Evolutionary conservation across 2,113 vertebrate genomes (phyloP).

Genomic region (Gymnorhina tibicen): DNA sequence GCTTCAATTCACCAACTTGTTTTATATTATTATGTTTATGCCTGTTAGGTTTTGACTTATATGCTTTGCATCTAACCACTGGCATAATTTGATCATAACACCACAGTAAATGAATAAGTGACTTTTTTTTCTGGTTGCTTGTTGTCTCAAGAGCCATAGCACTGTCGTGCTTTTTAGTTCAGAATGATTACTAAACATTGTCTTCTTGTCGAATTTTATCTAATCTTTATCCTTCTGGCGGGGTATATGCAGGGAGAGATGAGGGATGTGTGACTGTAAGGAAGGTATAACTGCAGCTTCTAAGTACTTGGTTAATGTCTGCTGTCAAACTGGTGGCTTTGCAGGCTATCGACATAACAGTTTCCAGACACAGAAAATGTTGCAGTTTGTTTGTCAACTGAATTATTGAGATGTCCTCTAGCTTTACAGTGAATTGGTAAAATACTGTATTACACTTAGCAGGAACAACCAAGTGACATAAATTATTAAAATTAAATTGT

Average conservation of each 20-base stretch:
- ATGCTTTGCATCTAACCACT: not conserved
- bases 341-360: not conserved
- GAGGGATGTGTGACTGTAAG: not conserved
- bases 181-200: not conserved
- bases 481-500: conserved; percentile 2
- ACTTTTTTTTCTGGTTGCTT: not conserved
- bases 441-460: not conserved
- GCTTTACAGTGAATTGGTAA: not conserved
- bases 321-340: not conserved
- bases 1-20: not conserved
- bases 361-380: not conserved
- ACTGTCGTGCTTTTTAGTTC: not conserved
- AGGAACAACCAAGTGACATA: not conserved
- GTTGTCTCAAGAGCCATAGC: not conserved
- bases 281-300: not conserved
- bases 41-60: not conserved
- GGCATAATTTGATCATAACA: not conserved
- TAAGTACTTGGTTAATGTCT: not conserved
- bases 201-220: not conserved
- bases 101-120: not conserved
- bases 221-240: not conserved
- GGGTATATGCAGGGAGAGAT: not conserved
- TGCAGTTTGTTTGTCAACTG: not conserved
- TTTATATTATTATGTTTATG: not conserved
- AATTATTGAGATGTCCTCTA: not conserved